Evolutionary conservation across 2,113 vertebrate species (phyloP).

Genomic region (Trachemys scripta): DNA sequence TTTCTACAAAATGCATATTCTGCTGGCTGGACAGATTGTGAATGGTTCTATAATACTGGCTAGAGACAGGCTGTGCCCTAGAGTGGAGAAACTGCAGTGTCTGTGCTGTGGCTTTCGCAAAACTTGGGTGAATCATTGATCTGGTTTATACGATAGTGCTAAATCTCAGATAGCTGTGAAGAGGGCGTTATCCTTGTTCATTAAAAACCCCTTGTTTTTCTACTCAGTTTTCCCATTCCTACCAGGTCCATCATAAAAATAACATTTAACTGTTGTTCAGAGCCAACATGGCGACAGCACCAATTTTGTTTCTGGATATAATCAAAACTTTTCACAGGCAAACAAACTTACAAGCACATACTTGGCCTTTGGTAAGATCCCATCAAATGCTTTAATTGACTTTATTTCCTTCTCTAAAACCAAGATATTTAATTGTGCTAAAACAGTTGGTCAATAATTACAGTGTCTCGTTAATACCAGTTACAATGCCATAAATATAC

Average conservation of each 20-base stretch:
- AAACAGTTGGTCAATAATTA: constrained; percentile 64
- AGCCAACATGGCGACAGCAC: background rate
- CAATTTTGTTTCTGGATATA: background rate
- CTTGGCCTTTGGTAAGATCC: constrained; percentile 21
- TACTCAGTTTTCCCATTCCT: background rate
- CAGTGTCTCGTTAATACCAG: constrained; percentile 63
- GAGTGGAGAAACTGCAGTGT: background rate
- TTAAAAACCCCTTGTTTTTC: background rate
- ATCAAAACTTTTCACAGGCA: constrained; percentile 24
- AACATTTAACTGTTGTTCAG: constrained; percentile 26
- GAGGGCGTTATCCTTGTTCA: background rate
- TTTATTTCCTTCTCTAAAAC: constrained; percentile 65
- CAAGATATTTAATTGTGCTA: constrained; percentile 48
- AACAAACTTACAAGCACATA: constrained; percentile 37
- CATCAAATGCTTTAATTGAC: constrained; percentile 49
- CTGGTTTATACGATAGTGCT: background rate
- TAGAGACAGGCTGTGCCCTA: background rate
- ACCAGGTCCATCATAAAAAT: constrained; percentile 5
- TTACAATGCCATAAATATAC: constrained; percentile 59
- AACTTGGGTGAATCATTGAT: background rate
- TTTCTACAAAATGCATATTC: background rate
- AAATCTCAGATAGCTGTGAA: background rate
- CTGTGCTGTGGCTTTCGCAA: background rate
- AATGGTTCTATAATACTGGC: background rate
- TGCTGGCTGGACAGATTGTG: background rate